Percentiles rank a stretch among this genome's conserved stretches.
Conservation (phyloP, 2,113 vertebrate genomes). For the Vireo altiloquus region DNA sequence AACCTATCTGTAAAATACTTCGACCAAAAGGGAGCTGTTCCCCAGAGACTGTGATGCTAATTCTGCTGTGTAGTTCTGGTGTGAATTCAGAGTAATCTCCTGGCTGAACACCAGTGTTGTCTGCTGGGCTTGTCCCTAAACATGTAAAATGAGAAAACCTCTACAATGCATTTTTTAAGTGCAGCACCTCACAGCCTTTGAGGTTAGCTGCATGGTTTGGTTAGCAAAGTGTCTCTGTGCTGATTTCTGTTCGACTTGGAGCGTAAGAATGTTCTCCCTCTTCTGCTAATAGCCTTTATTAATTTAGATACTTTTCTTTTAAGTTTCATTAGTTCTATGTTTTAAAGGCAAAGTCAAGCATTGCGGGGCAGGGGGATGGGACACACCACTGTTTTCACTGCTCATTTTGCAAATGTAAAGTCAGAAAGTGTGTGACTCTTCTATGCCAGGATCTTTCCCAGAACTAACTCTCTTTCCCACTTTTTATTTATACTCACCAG, state of each 20-base stretch:
- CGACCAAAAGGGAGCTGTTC: slow-evolving; percentile 11
- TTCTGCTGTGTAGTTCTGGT: neutral
- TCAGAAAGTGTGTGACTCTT: neutral
- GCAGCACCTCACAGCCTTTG: neutral
- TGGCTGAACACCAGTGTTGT: neutral
- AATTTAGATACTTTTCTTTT: neutral
- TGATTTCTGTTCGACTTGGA: neutral
- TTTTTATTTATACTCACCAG: neutral
- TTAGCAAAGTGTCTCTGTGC: neutral
- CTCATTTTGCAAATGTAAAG: neutral
- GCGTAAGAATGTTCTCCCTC: neutral
- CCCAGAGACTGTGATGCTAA: neutral
- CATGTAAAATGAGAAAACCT: neutral
- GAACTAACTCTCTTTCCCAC: neutral
- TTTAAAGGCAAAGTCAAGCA: neutral
- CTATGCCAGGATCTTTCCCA: neutral
- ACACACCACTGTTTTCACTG: neutral
- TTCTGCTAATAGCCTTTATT: neutral
- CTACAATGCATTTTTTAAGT: neutral
- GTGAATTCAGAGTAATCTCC: neutral
- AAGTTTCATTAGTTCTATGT: neutral
- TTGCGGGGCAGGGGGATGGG: accelerated
- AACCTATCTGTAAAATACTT: slow-evolving; percentile 30
- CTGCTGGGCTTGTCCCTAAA: neutral
- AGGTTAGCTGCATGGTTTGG: neutral